phyloP scores from a whole-genome alignment of 1,140 invertebrate genomes.

The Pseudomyrmex gracilis region DNA sequence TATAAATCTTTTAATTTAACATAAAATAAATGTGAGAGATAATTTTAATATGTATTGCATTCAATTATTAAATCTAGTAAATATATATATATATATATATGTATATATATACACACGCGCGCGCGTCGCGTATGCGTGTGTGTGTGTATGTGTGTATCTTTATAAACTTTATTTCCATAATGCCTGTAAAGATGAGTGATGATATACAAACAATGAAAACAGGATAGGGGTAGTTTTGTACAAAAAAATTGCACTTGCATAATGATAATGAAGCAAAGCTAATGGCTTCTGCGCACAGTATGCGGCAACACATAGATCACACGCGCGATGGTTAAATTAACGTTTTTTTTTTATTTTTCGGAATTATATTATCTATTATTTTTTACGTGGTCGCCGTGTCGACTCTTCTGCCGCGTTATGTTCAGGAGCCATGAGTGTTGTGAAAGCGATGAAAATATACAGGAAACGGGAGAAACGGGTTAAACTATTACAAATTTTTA shows the following conservation, averaged over 20 bases:
- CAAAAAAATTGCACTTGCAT: constrained; percentile 6
- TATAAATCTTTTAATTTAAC: not conserved
- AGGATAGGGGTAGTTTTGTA: not conserved
- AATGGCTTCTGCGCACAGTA: not conserved
- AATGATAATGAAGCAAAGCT: constrained; percentile 36
- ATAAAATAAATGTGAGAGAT: not conserved
- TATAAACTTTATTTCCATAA: constrained; percentile 6
- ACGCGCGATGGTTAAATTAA: too few relatives aligned
- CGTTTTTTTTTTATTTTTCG: too few relatives aligned
- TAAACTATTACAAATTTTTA: constrained; percentile 15
- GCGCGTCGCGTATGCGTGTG: too few relatives aligned
- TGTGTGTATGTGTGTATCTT: not conserved
- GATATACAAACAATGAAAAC: constrained; percentile 25
- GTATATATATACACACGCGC: too few relatives aligned
- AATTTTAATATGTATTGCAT: too few relatives aligned
- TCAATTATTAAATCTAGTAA: too few relatives aligned
- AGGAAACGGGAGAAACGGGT: not conserved
- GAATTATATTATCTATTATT: too few relatives aligned
- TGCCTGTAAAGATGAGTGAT: not conserved
- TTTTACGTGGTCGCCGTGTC: too few relatives aligned
- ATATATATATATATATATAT: too few relatives aligned
- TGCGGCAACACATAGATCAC: too few relatives aligned
- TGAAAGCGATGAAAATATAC: constrained; percentile 15
- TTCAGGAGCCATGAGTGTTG: not conserved
- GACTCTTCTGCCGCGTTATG: too few relatives aligned